Conservation (phyloP, 2,888 invertebrate species). For the Drosophila villosipedis region DNA sequence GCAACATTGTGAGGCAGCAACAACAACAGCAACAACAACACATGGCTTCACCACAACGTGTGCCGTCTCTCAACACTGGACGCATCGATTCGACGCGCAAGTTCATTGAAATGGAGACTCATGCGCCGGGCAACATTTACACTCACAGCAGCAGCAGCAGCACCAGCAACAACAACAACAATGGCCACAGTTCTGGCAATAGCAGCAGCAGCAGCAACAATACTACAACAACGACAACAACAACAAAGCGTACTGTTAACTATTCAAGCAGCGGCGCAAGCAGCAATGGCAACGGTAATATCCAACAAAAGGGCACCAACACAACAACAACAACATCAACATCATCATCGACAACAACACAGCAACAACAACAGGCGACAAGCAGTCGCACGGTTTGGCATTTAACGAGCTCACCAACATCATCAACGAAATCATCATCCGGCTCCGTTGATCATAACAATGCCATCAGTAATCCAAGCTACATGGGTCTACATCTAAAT, state of each 20-base stretch:
- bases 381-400: conserved; percentile 85
- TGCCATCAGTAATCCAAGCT: conserved; percentile 85
- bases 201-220: conserved; percentile 55
- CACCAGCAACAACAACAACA: conserved; percentile 48
- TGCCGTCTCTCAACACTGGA: conserved; percentile 57
- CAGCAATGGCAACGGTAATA: conserved; percentile 76
- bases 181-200: conserved; percentile 54
- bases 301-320: conserved; percentile 53
- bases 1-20: conserved; percentile 56
- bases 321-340: conserved; percentile 38
- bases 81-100: conserved; percentile 74
- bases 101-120: conserved; percentile 81
- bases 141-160: conserved; percentile 31
- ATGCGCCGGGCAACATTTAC: conserved; percentile 44
- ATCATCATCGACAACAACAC: conserved; percentile 35
- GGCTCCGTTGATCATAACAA: conserved; percentile 81
- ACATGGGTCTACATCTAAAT: conserved; percentile 83
- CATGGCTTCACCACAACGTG: conserved; percentile 59
- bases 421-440: conserved; percentile 73
- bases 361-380: conserved; percentile 68
- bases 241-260: conserved; percentile 61
- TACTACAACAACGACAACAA: conserved; percentile 24
- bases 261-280: conserved; percentile 70
- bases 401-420: conserved; percentile 75
- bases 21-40: conserved; percentile 51